phyloP scores from a whole-genome alignment of 2,888 invertebrate genomes.

The Hecatera dysodea region DNA sequence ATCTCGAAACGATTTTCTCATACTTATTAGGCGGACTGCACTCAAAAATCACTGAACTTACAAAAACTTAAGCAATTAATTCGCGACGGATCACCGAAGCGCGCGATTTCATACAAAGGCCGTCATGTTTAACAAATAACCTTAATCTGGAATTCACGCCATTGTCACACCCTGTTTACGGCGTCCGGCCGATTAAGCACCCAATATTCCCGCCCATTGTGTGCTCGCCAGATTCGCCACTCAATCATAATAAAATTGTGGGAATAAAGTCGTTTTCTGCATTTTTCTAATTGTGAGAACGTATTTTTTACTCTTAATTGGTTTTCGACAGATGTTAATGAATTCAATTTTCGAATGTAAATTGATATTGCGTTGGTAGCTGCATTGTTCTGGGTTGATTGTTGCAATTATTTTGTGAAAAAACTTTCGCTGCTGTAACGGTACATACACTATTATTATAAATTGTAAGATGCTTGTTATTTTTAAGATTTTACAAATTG shows the following conservation, averaged over 20 bases:
- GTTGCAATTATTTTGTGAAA: slow-evolving; percentile 56
- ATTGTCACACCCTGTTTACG: slow-evolving; percentile 81
- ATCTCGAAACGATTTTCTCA: slow-evolving; percentile 72
- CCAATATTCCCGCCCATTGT: slow-evolving; percentile 82
- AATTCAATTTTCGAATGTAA: slow-evolving; percentile 75
- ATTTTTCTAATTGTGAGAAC: slow-evolving; percentile 84
- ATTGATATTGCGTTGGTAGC: slow-evolving; percentile 67
- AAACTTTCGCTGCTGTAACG: slow-evolving; percentile 53
- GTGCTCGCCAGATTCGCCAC: slow-evolving; percentile 80
- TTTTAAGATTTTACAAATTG: slow-evolving; percentile 38
- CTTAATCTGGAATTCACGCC: slow-evolving; percentile 82
- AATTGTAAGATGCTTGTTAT: slow-evolving; percentile 35
- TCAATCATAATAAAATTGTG: slow-evolving; percentile 85
- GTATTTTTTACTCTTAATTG: slow-evolving; percentile 75
- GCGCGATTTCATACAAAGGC: slow-evolving; percentile 79
- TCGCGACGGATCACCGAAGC: slow-evolving; percentile 74
- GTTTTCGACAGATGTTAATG: slow-evolving; percentile 78
- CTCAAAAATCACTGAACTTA: slow-evolving; percentile 73
- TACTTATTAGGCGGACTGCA: slow-evolving; percentile 74
- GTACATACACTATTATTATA: slow-evolving; percentile 26
- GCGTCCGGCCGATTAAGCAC: slow-evolving; percentile 83
- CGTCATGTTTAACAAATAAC: slow-evolving; percentile 87
- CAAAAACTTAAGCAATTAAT: slow-evolving; percentile 78
- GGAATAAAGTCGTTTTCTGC: slow-evolving; percentile 81
- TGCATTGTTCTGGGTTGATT: slow-evolving; percentile 70